Conservation (phyloP, 1,140 invertebrate species). For the Drosophila lacteicornis region DNA sequence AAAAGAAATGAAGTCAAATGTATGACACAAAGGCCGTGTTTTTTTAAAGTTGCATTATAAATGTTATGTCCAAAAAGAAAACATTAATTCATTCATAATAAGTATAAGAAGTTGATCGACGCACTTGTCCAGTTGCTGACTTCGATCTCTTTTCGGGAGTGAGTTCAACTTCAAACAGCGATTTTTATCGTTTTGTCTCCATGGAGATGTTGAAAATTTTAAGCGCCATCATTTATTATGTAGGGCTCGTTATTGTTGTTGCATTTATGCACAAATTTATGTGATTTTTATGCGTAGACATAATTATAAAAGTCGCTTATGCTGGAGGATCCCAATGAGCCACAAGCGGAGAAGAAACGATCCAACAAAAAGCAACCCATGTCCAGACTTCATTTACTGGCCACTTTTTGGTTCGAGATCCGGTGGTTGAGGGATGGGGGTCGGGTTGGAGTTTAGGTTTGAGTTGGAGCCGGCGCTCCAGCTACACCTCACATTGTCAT, state of each 20-base stretch:
- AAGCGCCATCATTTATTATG: slow-evolving; percentile 85
- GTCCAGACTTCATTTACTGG: slow-evolving; percentile 58
- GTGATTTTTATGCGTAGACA: slow-evolving; percentile 85
- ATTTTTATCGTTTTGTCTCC: slow-evolving; percentile 73
- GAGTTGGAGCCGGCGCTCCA: slow-evolving; percentile 72
- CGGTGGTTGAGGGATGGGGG: slow-evolving; percentile 17
- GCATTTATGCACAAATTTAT: slow-evolving; percentile 84
- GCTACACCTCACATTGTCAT: slow-evolving; percentile 82
- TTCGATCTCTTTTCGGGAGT: slow-evolving; percentile 32
- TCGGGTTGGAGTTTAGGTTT: slow-evolving; percentile 29
- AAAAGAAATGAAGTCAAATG: slow-evolving; percentile 38
- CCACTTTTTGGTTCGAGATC: slow-evolving; percentile 36
- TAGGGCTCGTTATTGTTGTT: slow-evolving; percentile 66
- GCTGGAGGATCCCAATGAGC: slow-evolving; percentile 36
- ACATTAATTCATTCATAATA: slow-evolving; percentile 80
- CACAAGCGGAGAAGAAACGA: slow-evolving; percentile 13
- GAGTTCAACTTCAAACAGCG: slow-evolving; percentile 59
- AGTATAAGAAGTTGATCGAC: slow-evolving; percentile 33
- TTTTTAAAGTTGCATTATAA: slow-evolving; percentile 58
- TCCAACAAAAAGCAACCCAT: slow-evolving; percentile 20
- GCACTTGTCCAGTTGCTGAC: slow-evolving; percentile 62
- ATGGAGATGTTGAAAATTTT: slow-evolving; percentile 81
- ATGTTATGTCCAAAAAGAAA: slow-evolving; percentile 50
- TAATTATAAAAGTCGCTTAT: slow-evolving; percentile 79
- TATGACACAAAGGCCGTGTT: slow-evolving; percentile 62